Evolutionary conservation across 2,888 invertebrate genomes (phyloP).

Genomic region (Chloroclysta siterata): DNA sequence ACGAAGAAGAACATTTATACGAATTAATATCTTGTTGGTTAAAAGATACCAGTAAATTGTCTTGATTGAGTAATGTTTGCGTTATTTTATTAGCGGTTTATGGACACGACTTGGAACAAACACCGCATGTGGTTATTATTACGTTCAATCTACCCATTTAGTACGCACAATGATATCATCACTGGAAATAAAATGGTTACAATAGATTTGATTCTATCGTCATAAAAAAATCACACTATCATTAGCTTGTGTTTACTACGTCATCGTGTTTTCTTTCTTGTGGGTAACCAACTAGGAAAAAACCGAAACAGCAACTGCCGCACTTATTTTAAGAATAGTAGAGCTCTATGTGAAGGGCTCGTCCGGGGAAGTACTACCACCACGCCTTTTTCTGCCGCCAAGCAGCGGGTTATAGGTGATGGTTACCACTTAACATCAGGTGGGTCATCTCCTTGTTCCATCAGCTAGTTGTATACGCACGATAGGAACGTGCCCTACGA

Average conservation of each 20-base stretch:
- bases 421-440: too few species aligned
- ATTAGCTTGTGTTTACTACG: background rate
- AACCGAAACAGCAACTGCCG: too few species aligned
- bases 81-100: constrained; percentile 8
- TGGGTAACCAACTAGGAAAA: too few species aligned
- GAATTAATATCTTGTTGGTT: background rate
- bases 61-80: constrained; percentile 13
- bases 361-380: too few species aligned
- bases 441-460: too few species aligned
- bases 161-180: constrained; percentile 25
- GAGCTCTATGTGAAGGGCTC: too few species aligned
- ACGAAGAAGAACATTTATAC: too few species aligned
- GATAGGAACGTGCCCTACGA: too few species aligned
- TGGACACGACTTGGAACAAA: constrained; percentile 11
- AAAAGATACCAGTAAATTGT: background rate
- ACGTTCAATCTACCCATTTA: constrained; percentile 8
- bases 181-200: constrained; percentile 19
- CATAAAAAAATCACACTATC: constrained; percentile 5
- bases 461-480: too few species aligned
- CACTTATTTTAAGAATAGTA: too few species aligned
- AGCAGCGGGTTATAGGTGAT: too few species aligned
- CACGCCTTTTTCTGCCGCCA: too few species aligned
- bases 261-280: background rate
- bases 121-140: constrained; percentile 12
- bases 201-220: constrained; percentile 5